These are phyloP conservation scores for Zaprionus inermis DNA, from an alignment of 1,140 invertebrate species.

Conservation along the genomic window DNA sequence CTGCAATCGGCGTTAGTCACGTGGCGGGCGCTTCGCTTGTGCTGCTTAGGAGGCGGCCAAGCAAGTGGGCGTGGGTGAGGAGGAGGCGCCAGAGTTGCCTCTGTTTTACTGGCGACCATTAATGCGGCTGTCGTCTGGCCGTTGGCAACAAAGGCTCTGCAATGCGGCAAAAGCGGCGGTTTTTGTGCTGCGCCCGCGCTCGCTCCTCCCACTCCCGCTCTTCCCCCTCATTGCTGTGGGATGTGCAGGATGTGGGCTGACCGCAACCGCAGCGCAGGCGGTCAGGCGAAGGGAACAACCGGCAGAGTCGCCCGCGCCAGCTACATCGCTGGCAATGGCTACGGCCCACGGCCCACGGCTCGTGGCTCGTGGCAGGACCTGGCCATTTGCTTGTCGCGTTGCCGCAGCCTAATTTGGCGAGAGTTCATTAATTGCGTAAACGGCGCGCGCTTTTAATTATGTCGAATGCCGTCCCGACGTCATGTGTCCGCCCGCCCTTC, in stretches of 20 bases:
- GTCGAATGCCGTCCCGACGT: constrained; percentile 57
- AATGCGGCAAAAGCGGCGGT: constrained; percentile 81
- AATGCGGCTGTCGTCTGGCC: constrained; percentile 62
- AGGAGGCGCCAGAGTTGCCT: too few species aligned
- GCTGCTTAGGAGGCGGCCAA: constrained; percentile 26
- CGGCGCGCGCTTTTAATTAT: constrained; percentile 82
- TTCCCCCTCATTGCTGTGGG: neutral
- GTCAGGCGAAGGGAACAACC: neutral
- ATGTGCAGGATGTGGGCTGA: constrained; percentile 17
- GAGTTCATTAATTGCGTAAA: constrained; percentile 83
- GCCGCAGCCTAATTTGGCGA: constrained; percentile 82
- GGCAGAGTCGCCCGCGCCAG: neutral
- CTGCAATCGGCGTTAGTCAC: constrained; percentile 8
- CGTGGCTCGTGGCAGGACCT: constrained; percentile 34
- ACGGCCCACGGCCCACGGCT: constrained; percentile 1
- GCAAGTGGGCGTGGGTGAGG: neutral
- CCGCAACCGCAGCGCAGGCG: constrained; percentile 67
- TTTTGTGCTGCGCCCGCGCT: constrained; percentile 56
- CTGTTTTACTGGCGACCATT: constrained; percentile 76
- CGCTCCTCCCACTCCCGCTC: neutral
- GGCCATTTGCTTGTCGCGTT: constrained; percentile 76
- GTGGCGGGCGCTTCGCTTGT: constrained; percentile 9
- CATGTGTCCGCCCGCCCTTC: constrained; percentile 5
- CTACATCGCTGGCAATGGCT: neutral
- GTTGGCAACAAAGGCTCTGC: constrained; percentile 77